These are phyloP conservation scores for Stichopus chloronotus DNA, from an alignment of 35 echinoderm and acorn worm species.

Conservation along the genomic window DNA sequence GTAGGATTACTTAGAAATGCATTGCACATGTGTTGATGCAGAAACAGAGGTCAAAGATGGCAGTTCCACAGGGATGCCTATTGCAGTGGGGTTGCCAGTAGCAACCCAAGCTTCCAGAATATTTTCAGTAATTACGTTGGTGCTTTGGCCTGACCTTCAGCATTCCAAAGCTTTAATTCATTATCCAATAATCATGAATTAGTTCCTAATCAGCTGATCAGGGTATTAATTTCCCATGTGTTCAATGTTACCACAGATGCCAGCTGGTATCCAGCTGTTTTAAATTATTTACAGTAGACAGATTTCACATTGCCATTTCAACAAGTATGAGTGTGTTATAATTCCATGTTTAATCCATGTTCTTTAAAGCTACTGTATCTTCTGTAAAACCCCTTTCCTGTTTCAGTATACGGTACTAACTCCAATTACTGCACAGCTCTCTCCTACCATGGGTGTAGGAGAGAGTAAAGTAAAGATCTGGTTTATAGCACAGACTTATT, in stretches of 20 bases:
- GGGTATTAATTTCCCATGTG: neutral
- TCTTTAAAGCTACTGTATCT: no score
- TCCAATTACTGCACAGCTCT: no score
- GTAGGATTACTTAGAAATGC: no score
- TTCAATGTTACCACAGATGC: neutral
- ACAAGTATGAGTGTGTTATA: no score
- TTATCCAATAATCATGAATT: neutral
- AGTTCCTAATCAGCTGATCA: neutral
- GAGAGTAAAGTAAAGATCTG: no score
- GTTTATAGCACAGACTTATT: no score
- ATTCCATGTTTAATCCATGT: no score
- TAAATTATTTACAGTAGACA: neutral
- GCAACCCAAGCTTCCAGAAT: neutral
- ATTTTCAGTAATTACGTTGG: neutral
- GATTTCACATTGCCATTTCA: no score
- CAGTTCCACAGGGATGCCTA: neutral
- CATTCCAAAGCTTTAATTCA: neutral
- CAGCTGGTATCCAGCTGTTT: neutral
- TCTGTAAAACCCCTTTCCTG: no score
- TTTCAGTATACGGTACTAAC: no score
- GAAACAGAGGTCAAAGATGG: neutral
- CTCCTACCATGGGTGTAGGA: no score
- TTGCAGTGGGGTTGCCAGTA: neutral
- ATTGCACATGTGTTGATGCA: no score
- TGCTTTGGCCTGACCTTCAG: neutral